A percentile compares a stretch with the other conserved stretches of the same genome.
phyloP scores from a whole-genome alignment of 1,140 invertebrate genomes.

The Wasmannia auropunctata region DNA sequence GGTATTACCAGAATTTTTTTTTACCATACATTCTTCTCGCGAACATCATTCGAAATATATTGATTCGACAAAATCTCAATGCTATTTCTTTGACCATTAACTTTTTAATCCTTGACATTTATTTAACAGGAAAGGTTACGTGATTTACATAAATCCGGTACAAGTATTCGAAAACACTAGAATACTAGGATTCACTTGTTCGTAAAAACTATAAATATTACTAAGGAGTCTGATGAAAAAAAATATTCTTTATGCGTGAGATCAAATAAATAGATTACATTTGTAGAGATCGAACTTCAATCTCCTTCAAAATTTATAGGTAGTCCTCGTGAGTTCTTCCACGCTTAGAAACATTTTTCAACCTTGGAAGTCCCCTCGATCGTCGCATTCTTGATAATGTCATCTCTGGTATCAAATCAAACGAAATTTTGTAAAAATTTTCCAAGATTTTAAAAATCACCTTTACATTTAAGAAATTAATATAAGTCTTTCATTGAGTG shows the following conservation, averaged over 20 bases:
- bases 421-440: background rate
- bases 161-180: background rate
- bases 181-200: background rate
- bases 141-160: slow-evolving; percentile 3
- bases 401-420: too few relatives aligned
- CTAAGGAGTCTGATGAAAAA: too few relatives aligned
- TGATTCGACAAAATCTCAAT: background rate
- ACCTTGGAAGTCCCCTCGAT: too few relatives aligned
- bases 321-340: too few relatives aligned
- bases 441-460: background rate
- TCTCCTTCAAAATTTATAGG: too few relatives aligned
- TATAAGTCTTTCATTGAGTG: background rate
- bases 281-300: too few relatives aligned
- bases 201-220: background rate
- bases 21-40: background rate
- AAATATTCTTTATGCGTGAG: too few relatives aligned
- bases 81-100: background rate
- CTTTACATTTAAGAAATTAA: background rate
- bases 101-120: slow-evolving; percentile 34
- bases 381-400: too few relatives aligned
- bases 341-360: too few relatives aligned
- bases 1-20: background rate
- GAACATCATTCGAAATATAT: slow-evolving; percentile 7
- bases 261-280: too few relatives aligned
- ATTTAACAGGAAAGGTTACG: slow-evolving; percentile 9